Percentiles rank a stretch among this genome's conserved stretches.
Conservation (phyloP, 2,113 vertebrate species). For the pig (Sus scrofa) region T2T-Sscrofa CM000817.6:59978501-59979000, state of each 20-base stretch:
- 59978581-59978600: conserved; percentile 75
- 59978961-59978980: conserved; percentile 26
- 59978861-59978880: not conserved
- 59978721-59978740: conserved; percentile 49
- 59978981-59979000: conserved; percentile 24
- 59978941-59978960: conserved; percentile 17
- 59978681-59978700: conserved; percentile 67
- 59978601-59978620: conserved; percentile 67
- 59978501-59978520: conserved; percentile 65
- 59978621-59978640: conserved; percentile 24
- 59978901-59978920: conserved; percentile 53
- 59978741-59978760: conserved; percentile 47
- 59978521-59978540: conserved; percentile 78
- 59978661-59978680: conserved; percentile 60
- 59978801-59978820: conserved; percentile 21
- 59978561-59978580: conserved; percentile 74
- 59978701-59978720: conserved; percentile 23
- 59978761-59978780: not conserved
- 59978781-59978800: not conserved
- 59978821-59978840: not conserved
- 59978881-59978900: conserved; percentile 21
- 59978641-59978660: conserved; percentile 63
- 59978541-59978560: conserved; percentile 69
- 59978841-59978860: conserved; percentile 20
- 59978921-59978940: not conserved